Evolutionary conservation across 2,797 vertebrate species (phyloP), one percentile per base, ranked within the genome.

Genomic region (Chanos chanos): DNA sequence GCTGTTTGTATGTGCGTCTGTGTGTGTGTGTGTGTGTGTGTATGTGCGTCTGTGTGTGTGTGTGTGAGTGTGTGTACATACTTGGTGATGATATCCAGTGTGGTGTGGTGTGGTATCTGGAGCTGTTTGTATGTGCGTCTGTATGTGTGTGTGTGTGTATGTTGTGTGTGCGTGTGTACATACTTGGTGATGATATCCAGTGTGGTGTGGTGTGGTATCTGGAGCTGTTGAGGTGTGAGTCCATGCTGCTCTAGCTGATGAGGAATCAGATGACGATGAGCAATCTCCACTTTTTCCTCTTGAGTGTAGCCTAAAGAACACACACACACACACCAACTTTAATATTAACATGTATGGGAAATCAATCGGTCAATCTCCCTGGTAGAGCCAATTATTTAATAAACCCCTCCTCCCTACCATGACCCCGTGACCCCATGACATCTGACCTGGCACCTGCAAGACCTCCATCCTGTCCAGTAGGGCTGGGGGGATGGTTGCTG

Each of bases 281-380:
- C 92, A n/a, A 99, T 99, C 86, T 98, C 95, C 34, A 94, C 86
- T 85, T 98, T 98, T 81, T 99, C 97, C 72, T 98, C 97, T 71
- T 96, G 94, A 0, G 94, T 98, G 72, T 99, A 99, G 4, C 96
- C 96, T 99, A 78, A 2, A 37, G 59, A 7, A 21, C 8, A 27
- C 47, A 62, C 30, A 62, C 41, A 48, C 54, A 61, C 45, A 18
- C 36, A 52, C 39, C 28, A 3, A 54, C 37, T 73, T 64, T 50
- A 56, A 60, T 28, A 54, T 39, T 36, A 30, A 28, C n/a, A 21
- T 59, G 48, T 2, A 18, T 21, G 22, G 34, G 40, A 12, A 43
- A 47, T 52, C 28, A 66, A 52, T 64, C 64, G 56, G 40, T 36
- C 34, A 22, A 15, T 30, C 22, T 8, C 50, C 48, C 44, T 44